phyloP scores from a whole-genome alignment of 1,140 invertebrate species.

The Phocides pigmalion region DNA sequence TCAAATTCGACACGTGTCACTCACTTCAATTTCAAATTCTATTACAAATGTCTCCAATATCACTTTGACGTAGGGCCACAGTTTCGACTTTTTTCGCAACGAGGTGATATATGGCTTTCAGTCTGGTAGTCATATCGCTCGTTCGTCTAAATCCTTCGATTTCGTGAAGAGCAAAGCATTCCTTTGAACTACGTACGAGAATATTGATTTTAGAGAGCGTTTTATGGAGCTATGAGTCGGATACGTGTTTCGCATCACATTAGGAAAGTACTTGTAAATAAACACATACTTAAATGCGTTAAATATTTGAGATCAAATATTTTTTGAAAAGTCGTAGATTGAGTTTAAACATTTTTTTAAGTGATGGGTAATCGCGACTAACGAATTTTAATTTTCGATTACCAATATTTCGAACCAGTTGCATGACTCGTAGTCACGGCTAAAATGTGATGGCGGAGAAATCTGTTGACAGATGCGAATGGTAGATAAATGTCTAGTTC shows the following conservation, averaged over 20 bases:
- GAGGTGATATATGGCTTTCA: conserved; percentile 4
- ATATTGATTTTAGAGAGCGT: background rate
- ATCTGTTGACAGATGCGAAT: too few species aligned
- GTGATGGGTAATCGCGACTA: too few species aligned
- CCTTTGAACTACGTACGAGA: background rate
- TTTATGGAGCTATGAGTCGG: background rate
- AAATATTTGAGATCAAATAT: too few species aligned
- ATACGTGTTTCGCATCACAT: background rate
- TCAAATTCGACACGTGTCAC: conserved; percentile 4
- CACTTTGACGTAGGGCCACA: background rate
- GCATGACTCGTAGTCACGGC: too few species aligned
- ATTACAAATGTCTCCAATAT: conserved; percentile 12
- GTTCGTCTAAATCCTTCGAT: background rate
- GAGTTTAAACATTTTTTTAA: too few species aligned
- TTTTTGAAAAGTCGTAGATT: too few species aligned
- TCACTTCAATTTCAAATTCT: conserved; percentile 9
- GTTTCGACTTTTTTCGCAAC: conserved; percentile 3
- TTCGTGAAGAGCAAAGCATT: background rate
- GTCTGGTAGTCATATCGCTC: background rate
- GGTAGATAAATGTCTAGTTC: too few species aligned
- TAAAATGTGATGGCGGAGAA: too few species aligned
- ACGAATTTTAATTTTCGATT: too few species aligned
- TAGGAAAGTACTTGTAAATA: background rate
- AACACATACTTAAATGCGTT: background rate
- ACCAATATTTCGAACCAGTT: too few species aligned